A percentile compares a stretch with the other conserved stretches of the same genome.
These are phyloP conservation scores for Teinopalpus imperialis DNA, from an alignment of 2,888 invertebrate genomes.

Conservation along the genomic window DNA sequence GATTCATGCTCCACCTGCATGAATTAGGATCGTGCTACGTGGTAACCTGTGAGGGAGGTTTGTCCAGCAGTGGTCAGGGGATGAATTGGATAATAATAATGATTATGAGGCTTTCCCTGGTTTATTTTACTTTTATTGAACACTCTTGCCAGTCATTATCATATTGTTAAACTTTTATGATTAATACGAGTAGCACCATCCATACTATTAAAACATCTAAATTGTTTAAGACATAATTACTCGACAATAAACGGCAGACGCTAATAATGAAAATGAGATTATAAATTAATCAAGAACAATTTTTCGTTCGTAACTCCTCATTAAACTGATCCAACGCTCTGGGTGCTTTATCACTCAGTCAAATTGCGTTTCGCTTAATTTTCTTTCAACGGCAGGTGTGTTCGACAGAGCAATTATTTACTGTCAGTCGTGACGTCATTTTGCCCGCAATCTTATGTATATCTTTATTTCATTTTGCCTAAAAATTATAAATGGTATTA, in stretches of 20 bases:
- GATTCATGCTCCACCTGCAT: no score
- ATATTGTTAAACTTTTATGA: no score
- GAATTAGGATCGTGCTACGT: no score
- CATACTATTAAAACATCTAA: slow-evolving; percentile 38
- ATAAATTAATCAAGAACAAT: slow-evolving; percentile 67
- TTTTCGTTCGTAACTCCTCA: slow-evolving; percentile 75
- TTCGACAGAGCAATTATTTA: slow-evolving; percentile 82
- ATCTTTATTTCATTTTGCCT: slow-evolving; percentile 59
- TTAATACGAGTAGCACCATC: no score
- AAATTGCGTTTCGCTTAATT: slow-evolving; percentile 82
- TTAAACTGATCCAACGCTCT: slow-evolving; percentile 74
- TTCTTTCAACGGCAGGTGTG: slow-evolving; percentile 80
- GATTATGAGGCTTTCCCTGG: no score
- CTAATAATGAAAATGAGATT: slow-evolving; percentile 58
- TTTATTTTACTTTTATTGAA: no score
- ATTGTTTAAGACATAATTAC: slow-evolving; percentile 48
- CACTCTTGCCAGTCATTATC: no score
- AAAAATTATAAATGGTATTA: slow-evolving; percentile 38
- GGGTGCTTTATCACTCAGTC: slow-evolving; percentile 81
- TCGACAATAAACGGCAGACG: slow-evolving; percentile 46
- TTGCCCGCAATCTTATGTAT: slow-evolving; percentile 41
- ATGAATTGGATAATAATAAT: no score
- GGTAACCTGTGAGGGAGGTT: no score
- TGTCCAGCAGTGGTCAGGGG: no score
- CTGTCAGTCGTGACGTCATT: slow-evolving; percentile 74